These are phyloP conservation scores for Oscheius myriophilus DNA, from an alignment of 2,888 invertebrate genomes.

Conservation along the genomic window DNA sequence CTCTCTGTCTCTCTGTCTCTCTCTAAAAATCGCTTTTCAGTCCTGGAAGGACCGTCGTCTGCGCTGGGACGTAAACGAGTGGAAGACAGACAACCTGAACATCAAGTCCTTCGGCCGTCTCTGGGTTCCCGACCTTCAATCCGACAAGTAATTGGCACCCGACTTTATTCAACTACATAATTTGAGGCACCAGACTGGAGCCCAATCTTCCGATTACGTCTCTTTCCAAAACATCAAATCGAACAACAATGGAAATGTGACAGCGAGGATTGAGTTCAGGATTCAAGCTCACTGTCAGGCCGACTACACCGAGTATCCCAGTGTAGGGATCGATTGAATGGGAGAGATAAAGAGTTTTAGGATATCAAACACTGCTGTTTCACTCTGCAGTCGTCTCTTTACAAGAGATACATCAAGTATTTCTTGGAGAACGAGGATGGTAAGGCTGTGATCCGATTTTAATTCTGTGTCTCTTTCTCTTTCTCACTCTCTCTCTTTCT, in stretches of 20 bases:
- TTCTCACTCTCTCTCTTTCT: too few species aligned
- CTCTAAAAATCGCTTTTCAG: constrained; percentile 37
- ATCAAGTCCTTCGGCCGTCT: constrained; percentile 58
- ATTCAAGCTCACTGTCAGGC: constrained; percentile 61
- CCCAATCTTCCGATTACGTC: constrained; percentile 60
- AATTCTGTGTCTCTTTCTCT: too few species aligned
- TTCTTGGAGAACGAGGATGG: constrained; percentile 52
- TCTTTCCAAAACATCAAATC: constrained; percentile 56
- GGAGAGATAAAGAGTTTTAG: constrained; percentile 32
- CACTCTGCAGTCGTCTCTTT: constrained; percentile 54
- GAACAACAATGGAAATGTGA: constrained; percentile 58
- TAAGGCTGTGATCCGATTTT: too few species aligned
- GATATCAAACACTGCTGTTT: constrained; percentile 64
- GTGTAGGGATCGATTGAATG: constrained; percentile 34
- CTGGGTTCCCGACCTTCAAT: constrained; percentile 65
- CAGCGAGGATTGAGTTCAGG: constrained; percentile 58
- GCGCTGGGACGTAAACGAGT: constrained; percentile 60
- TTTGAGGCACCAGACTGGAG: constrained; percentile 60
- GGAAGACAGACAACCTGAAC: constrained; percentile 59
- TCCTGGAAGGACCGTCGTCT: constrained; percentile 65
- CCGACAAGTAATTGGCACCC: constrained; percentile 48
- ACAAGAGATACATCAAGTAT: constrained; percentile 56
- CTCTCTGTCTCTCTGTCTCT: background rate
- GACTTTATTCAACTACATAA: background rate
- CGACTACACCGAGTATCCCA: constrained; percentile 64